Conservation (phyloP, 2,113 vertebrate species). For the Ptilorrhoa leucosticta region DNA sequence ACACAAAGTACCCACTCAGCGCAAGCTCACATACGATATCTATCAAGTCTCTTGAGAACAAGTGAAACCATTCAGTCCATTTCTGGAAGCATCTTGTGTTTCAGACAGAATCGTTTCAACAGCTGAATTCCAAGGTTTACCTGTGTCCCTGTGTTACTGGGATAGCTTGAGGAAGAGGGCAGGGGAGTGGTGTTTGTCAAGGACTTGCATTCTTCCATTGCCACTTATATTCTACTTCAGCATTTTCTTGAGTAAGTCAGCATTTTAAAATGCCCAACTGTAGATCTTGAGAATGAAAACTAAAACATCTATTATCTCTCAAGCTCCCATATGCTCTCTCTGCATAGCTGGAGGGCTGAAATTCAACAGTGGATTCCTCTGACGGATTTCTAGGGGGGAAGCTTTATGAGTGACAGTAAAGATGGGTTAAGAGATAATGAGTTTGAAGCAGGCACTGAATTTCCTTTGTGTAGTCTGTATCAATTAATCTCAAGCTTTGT, state of each 20-base stretch:
- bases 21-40: fast-evolving
- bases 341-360: not conserved
- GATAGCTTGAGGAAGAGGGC: not conserved
- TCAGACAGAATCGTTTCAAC: not conserved
- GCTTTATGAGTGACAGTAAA: not conserved
- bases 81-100: not conserved
- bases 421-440: not conserved
- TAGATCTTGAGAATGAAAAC: not conserved
- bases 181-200: not conserved
- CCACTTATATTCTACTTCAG: not conserved
- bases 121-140: not conserved
- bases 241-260: not conserved
- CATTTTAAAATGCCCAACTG: not conserved
- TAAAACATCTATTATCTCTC: not conserved
- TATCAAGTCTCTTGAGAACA: not conserved
- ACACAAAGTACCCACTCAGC: not conserved
- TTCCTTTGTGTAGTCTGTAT: not conserved
- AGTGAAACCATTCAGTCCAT: not conserved
- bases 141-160: not conserved
- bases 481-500: not conserved
- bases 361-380: not conserved
- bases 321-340: not conserved
- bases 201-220: not conserved
- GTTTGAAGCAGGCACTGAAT: not conserved
- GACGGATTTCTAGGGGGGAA: not conserved